Base-by-base conservation (phyloP, 2,113 vertebrate species). In the Ancistrus triradiatus region DNA sequence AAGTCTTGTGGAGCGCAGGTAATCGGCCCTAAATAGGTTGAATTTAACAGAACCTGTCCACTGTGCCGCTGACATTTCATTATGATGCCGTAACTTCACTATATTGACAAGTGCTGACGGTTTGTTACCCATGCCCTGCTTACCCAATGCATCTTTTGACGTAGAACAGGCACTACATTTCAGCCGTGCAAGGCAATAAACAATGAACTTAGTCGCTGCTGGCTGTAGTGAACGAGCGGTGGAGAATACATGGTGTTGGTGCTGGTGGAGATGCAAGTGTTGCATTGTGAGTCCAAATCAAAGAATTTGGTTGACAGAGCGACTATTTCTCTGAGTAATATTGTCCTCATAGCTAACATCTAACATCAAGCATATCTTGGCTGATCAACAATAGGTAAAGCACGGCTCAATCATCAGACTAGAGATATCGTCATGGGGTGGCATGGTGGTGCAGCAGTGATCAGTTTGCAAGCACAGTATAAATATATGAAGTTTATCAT, bases 101-200 rank as follows among this genome's bases (percentile, higher is more conserved):
- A 68, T 72, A 75, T 75, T 48, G 43, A 51, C 65, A 72, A 51
- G 73, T 53, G 73, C 48, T 75, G 73, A 75, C 73, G 68, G 69
- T 57, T 51, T 50, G 61, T 57, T 42, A 19, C 56, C 25, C 47
- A 69, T 66, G 62, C 61, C 24, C 27, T 2, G 56, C 62, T n/a
- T n/a, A 28, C 15, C 57, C 69, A 76, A 78, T 56, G 65, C 51
- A 22, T 28, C 66, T 66, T 69, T 66, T 69, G 44, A 68, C 38
- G 43, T 14, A 15, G 35, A 51, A 10, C 55, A 68, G 42, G 52
- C 22, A 61, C 67, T 55, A 58, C 35, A 67, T 55, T 51, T 61
- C 18, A 51, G 46, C 61, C n/a, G 37, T 18, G 6, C 24, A 63
- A 64, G 43, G 73, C 74, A 77, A 73, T 73, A 66, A 60, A 74